These are phyloP conservation scores for Pseudanteris insignis DNA, from an alignment of 2,888 invertebrate genomes.

Conservation along the genomic window DNA sequence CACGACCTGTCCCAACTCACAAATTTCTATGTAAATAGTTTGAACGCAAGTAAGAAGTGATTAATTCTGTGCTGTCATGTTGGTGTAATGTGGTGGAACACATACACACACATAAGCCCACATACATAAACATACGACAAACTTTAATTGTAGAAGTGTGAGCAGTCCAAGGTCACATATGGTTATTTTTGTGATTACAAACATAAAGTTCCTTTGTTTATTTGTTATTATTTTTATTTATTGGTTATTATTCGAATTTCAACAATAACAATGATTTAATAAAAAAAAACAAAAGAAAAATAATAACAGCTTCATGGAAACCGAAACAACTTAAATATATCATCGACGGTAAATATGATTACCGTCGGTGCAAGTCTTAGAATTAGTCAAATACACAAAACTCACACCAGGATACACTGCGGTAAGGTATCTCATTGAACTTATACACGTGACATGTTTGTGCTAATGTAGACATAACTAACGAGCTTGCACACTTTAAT, in stretches of 20 bases:
- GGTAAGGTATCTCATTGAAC: slow-evolving; percentile 38
- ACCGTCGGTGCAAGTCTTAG: slow-evolving; percentile 16
- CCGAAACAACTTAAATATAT: background rate
- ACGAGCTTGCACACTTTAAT: slow-evolving; percentile 19
- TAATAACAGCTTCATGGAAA: no score
- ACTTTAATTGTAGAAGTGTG: no score
- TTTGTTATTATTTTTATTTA: no score
- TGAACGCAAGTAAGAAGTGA: background rate
- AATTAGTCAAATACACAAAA: slow-evolving; percentile 36
- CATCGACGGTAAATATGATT: slow-evolving; percentile 1
- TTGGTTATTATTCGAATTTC: no score
- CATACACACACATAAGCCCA: background rate
- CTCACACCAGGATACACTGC: slow-evolving; percentile 31
- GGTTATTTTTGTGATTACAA: no score
- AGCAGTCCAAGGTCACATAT: no score
- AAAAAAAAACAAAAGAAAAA: no score
- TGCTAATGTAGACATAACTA: slow-evolving; percentile 19
- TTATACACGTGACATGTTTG: slow-evolving; percentile 26
- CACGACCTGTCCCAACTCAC: background rate
- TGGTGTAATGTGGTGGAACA: background rate
- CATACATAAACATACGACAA: slow-evolving; percentile 2
- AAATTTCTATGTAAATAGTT: slow-evolving; percentile 5
- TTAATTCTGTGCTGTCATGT: slow-evolving; percentile 6
- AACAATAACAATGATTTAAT: no score
- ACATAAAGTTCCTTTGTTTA: no score